These are phyloP conservation scores for Entomyzon cyanotis DNA, from an alignment of 2,113 vertebrate species.

Conservation along the genomic window DNA sequence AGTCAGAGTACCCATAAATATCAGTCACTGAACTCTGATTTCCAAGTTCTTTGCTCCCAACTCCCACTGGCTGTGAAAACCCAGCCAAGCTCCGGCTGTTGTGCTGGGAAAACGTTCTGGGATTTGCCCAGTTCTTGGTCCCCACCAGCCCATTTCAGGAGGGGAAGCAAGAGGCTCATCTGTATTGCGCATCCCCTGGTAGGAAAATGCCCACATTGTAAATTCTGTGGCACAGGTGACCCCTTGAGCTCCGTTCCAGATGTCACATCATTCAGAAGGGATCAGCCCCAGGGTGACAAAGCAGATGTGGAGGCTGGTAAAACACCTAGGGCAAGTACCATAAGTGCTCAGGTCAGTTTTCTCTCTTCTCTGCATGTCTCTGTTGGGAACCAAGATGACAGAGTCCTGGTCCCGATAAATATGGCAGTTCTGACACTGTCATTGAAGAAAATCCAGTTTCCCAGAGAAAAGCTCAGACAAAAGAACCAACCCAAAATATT, in stretches of 20 bases:
- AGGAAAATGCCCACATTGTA: background rate
- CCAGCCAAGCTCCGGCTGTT: background rate
- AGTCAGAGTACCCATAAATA: background rate
- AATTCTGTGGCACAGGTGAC: fast-evolving
- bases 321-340: background rate
- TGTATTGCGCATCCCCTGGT: fast-evolving
- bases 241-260: fast-evolving
- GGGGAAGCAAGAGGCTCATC: background rate
- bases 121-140: background rate
- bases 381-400: background rate
- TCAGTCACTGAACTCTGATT: background rate
- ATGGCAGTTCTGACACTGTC: background rate
- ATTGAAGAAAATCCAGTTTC: background rate
- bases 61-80: background rate
- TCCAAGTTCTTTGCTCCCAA: background rate
- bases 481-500: background rate
- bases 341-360: background rate
- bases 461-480: background rate
- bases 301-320: background rate
- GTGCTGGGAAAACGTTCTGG: background rate
- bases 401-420: background rate
- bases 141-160: background rate
- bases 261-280: fast-evolving
- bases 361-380: background rate
- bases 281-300: background rate